Percentiles rank a stretch among this genome's conserved stretches.
phyloP scores from a whole-genome alignment of 2,888 invertebrate species.

The Leptura quadrifasciata region DNA sequence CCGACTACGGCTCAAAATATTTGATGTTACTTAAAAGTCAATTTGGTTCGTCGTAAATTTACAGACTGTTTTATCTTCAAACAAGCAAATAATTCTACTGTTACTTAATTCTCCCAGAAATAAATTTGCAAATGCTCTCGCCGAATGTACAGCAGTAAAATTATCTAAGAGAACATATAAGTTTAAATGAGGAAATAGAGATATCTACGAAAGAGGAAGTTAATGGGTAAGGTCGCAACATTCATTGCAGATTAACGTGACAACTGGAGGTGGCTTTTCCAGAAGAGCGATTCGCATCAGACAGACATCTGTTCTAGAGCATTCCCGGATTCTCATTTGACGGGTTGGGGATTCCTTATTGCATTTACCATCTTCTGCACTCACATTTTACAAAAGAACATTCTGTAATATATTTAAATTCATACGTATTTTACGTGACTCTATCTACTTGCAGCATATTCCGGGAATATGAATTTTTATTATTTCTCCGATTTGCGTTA shows the following conservation, averaged over 20 bases:
- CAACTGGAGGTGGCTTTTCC: conserved; percentile 55
- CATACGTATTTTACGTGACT: conserved; percentile 41
- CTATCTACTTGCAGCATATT: conserved; percentile 3
- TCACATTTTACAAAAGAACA: conserved; percentile 9
- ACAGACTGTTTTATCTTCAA: not conserved
- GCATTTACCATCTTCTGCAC: conserved; percentile 22
- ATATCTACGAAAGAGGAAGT: conserved; percentile 48
- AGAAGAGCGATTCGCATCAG: conserved; percentile 50
- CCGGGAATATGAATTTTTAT: conserved; percentile 18
- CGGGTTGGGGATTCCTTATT: conserved; percentile 32
- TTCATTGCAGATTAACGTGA: conserved; percentile 56
- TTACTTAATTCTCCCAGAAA: not conserved
- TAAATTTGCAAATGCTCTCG: not conserved
- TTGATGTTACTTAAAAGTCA: not conserved
- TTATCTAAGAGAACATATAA: conserved; percentile 14
- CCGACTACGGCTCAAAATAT: not conserved
- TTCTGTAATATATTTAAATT: conserved; percentile 36
- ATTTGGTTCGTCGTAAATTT: not conserved
- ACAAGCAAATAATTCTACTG: not conserved
- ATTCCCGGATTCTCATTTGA: conserved; percentile 44
- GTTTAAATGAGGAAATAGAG: conserved; percentile 28
- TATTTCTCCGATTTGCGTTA: not conserved
- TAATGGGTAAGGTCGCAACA: conserved; percentile 53
- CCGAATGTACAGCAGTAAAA: conserved; percentile 9
- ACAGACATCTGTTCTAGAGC: conserved; percentile 46